Evolutionary conservation across 2,888 invertebrate genomes (phyloP).

Genomic region (Blastobasis adustella): DNA sequence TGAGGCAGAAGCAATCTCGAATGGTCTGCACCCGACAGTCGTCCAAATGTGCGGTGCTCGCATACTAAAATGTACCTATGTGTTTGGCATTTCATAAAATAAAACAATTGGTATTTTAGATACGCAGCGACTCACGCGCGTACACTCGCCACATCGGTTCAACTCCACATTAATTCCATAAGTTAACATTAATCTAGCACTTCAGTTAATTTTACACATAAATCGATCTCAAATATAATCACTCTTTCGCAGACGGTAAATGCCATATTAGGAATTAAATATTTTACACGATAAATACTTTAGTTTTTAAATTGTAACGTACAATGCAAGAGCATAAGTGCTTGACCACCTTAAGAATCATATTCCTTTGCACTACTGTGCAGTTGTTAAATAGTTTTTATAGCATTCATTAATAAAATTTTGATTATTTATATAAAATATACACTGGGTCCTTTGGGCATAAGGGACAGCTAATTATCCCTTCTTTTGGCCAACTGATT

Average conservation of each 20-base stretch:
- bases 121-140: no score
- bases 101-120: conserved; percentile 4
- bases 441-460: no score
- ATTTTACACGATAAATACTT: conserved; percentile 52
- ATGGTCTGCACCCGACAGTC: conserved; percentile 29
- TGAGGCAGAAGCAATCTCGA: conserved; percentile 21
- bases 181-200: conserved; percentile 49
- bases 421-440: no score
- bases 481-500: no score
- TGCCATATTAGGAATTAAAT: conserved; percentile 71
- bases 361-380: not conserved
- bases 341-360: no score
- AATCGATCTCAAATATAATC: conserved; percentile 59
- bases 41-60: conserved; percentile 41
- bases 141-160: no score
- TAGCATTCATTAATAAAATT: no score
- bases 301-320: conserved; percentile 15
- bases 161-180: conserved; percentile 38
- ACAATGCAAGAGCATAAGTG: no score
- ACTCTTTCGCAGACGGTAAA: conserved; percentile 70
- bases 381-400: no score
- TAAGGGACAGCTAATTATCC: no score
- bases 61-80: conserved; percentile 38
- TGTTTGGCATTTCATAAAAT: conserved; percentile 55
- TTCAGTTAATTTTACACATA: conserved; percentile 48